phyloP scores from a whole-genome alignment of 92 coral and sea anemone species.

The Chrysogorgia sp. region DNA sequence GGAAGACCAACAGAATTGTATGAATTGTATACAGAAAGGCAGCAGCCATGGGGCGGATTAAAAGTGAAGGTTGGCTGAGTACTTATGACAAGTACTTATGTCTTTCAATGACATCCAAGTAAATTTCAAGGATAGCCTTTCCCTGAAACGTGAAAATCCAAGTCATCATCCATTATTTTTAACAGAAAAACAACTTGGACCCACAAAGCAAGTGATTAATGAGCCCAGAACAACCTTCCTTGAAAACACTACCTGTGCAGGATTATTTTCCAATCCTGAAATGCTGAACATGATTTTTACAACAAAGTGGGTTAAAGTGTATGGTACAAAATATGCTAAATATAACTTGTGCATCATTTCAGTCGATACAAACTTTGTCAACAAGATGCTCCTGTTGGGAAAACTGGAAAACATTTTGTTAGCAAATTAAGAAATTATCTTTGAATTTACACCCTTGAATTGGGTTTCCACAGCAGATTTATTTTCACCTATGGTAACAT shows the following conservation, averaged over 20 bases:
- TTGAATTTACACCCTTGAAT: no score
- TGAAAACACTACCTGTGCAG: not conserved
- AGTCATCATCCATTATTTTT: not conserved
- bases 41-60: no score
- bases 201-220: not conserved
- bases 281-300: not conserved
- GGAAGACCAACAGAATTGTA: no score
- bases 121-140: no score
- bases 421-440: not conserved
- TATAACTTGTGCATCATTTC: not conserved
- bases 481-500: no score
- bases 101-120: no score
- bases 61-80: no score
- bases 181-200: not conserved
- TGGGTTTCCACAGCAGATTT: no score
- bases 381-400: not conserved
- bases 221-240: not conserved
- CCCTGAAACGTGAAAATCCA: not conserved
- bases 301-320: not conserved
- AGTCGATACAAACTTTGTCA: not conserved
- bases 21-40: no score
- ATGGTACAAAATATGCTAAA: not conserved
- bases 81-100: no score
- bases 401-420: not conserved
- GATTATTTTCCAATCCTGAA: not conserved